Percentiles rank a stretch among this genome's conserved stretches.
phyloP scores from a whole-genome alignment of 2,113 vertebrate species.

The Apteryx owenii region DNA sequence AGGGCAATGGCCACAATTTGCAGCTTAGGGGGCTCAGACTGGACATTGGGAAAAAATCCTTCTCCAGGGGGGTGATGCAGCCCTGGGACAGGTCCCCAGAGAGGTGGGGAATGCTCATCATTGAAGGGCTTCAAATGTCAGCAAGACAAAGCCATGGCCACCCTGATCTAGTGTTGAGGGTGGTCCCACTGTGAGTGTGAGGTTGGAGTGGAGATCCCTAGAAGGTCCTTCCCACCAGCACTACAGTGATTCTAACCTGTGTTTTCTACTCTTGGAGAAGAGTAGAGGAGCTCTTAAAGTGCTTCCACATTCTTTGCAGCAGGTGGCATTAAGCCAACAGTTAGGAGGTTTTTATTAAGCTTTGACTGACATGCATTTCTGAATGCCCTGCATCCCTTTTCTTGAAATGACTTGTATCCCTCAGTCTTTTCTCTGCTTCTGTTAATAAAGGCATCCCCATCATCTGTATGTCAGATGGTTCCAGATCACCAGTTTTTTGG shows the following conservation, averaged over 20 bases:
- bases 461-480: rapidly evolving
- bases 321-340: constrained; percentile 15
- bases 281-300: not conserved
- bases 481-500: not conserved
- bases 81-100: not conserved
- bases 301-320: not conserved
- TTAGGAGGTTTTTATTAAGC: not conserved
- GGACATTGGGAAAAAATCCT: not conserved
- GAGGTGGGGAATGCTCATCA: not conserved
- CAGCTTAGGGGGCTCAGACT: not conserved
- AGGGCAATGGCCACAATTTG: rapidly evolving
- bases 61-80: not conserved
- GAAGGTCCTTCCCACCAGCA: not conserved
- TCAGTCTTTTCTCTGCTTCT: not conserved
- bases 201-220: not conserved
- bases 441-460: not conserved
- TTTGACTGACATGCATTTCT: not conserved
- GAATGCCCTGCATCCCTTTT: not conserved
- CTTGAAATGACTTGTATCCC: not conserved
- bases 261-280: not conserved
- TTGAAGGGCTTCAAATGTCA: not conserved
- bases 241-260: not conserved
- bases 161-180: not conserved
- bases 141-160: not conserved
- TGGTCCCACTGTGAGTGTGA: not conserved